Evolutionary conservation across 2,888 invertebrate species (phyloP).

Genomic region (Athripsodes cinereus): DNA sequence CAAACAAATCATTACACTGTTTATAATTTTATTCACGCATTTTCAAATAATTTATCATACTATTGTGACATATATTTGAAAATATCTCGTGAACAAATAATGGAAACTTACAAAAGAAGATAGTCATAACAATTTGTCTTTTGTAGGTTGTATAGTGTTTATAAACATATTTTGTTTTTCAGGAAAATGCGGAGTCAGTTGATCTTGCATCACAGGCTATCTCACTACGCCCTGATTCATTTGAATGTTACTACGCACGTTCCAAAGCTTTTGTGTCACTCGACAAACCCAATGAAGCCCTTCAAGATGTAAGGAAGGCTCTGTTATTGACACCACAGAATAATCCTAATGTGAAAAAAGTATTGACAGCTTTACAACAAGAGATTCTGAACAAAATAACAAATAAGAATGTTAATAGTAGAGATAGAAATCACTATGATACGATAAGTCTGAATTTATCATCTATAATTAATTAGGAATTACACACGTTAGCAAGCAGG

Average conservation of each 20-base stretch:
- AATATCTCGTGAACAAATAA: too few relatives aligned
- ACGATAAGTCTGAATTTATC: conserved; percentile 50
- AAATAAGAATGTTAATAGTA: conserved; percentile 32
- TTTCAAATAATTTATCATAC: too few relatives aligned
- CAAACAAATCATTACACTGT: too few relatives aligned
- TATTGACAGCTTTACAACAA: conserved; percentile 67
- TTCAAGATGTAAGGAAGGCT: conserved; percentile 79
- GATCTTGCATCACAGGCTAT: conserved; percentile 85
- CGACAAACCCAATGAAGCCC: conserved; percentile 66
- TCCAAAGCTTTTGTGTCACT: conserved; percentile 80
- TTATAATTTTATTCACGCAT: too few relatives aligned
- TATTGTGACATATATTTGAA: too few relatives aligned
- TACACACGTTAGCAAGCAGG: too few relatives aligned
- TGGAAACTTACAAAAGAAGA: too few relatives aligned
- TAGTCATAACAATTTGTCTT: not conserved
- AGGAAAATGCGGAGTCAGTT: conserved; percentile 82
- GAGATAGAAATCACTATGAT: conserved; percentile 43
- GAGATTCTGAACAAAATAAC: conserved; percentile 58
- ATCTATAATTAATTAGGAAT: not conserved
- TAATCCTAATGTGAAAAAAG: conserved; percentile 66
- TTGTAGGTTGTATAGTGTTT: not conserved
- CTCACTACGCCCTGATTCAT: conserved; percentile 76
- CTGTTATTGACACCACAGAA: conserved; percentile 64
- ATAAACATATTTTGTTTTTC: conserved; percentile 32
- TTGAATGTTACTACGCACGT: conserved; percentile 88